Evolutionary conservation across 2,113 vertebrate genomes (phyloP), one percentile per base, ranked within the genome.

Genomic region (Parus major): DNA sequence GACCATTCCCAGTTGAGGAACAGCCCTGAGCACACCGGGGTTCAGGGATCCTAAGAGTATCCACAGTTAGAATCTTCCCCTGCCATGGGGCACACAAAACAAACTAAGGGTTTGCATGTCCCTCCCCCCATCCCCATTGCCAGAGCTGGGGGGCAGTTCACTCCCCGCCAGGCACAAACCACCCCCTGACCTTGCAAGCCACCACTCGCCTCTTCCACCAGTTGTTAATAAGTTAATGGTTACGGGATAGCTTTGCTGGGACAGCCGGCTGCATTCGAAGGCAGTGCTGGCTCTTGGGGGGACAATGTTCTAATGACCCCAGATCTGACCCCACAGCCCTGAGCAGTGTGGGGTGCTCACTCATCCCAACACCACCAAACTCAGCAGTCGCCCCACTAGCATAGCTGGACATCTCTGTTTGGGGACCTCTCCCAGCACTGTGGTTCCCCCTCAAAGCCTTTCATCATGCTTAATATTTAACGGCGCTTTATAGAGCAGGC

Each of bases 381-480:
- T 31, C 73, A 53, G 66, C 1, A 0, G 29, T 7, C 39, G 57
- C 53, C 49, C 66, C 50, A 21, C 12, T 0, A 0, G 15, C 4
- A 5, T 1, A 14, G 28, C 55, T 0, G 2, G 20, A 35, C 17
- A 46, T 1, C 60, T 46, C 47, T 1, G 1, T 12, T 5, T 11
- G 1, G 49, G 81, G 59, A 28, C 41, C 22, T 22, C 20, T 78
- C 65, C 33, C 44, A 28, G 69, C 0, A 3, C 57, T 0, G 6
- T 10, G 6, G 33, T 7, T 84, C 7, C 50, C 80, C 36, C 55
- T 5, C 9, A 17, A 82, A 89, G 53, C 71, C 77, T 82, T 90
- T 92, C 86, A 76, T 88, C 49, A 42, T 6, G 96, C 94, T 98
- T 98, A 98, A 98, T 98, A 97, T 97, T 98, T 98, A 98, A 98